A percentile compares a stretch with the other conserved stretches of the same genome.
Conservation (phyloP, 2,797 vertebrate species). For the Amblyraja radiata region DNA sequence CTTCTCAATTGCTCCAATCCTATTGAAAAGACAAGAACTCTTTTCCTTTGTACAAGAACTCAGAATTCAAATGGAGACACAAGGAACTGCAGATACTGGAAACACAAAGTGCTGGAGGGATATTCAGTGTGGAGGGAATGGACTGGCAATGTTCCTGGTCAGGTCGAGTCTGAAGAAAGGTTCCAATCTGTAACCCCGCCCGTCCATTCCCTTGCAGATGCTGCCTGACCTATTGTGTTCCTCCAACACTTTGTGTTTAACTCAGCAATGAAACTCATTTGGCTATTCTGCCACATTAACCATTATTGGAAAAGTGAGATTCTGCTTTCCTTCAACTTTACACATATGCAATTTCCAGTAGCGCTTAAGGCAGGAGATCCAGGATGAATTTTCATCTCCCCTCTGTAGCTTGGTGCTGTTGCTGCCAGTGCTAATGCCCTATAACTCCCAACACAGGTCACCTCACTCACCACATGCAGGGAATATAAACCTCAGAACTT, state of each 20-base stretch:
- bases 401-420: background rate
- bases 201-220: background rate
- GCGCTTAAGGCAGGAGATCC: background rate
- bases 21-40: too few relatives aligned
- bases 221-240: too few relatives aligned
- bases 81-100: too few relatives aligned
- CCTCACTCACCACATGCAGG: too few relatives aligned
- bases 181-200: too few relatives aligned
- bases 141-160: too few relatives aligned
- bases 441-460: background rate
- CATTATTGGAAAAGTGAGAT: background rate
- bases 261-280: background rate
- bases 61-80: too few relatives aligned
- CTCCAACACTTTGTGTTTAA: background rate
- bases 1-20: background rate
- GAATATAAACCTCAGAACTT: too few relatives aligned
- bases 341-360: background rate
- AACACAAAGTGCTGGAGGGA: too few relatives aligned
- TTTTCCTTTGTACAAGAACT: too few relatives aligned
- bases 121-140: too few relatives aligned
- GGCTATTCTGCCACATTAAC: background rate
- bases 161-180: too few relatives aligned
- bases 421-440: background rate
- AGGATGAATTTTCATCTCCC: background rate
- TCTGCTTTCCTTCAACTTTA: background rate